phyloP scores from a whole-genome alignment of 2,888 invertebrate species.

The Timema podura region DNA sequence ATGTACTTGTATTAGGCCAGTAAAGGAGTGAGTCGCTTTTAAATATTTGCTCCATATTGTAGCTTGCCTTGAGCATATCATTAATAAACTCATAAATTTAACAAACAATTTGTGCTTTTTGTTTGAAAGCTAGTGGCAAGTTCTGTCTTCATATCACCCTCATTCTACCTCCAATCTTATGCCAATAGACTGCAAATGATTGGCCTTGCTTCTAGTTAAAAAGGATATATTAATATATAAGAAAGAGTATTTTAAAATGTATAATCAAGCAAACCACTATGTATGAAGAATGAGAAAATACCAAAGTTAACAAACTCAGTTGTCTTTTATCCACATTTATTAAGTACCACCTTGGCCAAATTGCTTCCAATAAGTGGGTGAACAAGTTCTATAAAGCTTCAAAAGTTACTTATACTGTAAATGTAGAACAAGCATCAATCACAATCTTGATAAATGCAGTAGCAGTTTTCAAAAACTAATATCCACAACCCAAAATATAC shows the following conservation, averaged over 20 bases:
- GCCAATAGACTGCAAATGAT: slow-evolving; percentile 33
- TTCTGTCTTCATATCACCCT: too few relatives aligned
- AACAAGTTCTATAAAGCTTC: slow-evolving; percentile 35
- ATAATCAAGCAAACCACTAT: slow-evolving; percentile 35
- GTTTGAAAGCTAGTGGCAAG: too few relatives aligned
- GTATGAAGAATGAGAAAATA: slow-evolving; percentile 34
- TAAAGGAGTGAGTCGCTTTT: slow-evolving; percentile 23
- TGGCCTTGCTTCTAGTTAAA: slow-evolving; percentile 33
- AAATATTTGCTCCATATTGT: neutral
- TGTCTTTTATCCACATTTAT: slow-evolving; percentile 29
- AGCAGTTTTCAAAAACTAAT: slow-evolving; percentile 35
- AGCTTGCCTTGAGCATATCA: neutral
- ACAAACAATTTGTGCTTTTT: slow-evolving; percentile 27
- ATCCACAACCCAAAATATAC: slow-evolving; percentile 36
- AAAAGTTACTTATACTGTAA: slow-evolving; percentile 34
- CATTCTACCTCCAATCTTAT: slow-evolving; percentile 5
- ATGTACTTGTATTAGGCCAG: slow-evolving; percentile 31
- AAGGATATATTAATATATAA: slow-evolving; percentile 32
- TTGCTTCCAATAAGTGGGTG: slow-evolving; percentile 34
- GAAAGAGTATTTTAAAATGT: slow-evolving; percentile 34
- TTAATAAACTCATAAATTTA: too few relatives aligned
- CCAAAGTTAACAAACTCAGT: slow-evolving; percentile 33
- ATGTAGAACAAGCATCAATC: slow-evolving; percentile 35
- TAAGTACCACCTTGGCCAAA: slow-evolving; percentile 34
- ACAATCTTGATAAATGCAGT: slow-evolving; percentile 36